A percentile compares a stretch with the other conserved stretches of the same genome.
Conservation (phyloP, 2,888 invertebrate species). For the Meliscaeva auricollis region DNA sequence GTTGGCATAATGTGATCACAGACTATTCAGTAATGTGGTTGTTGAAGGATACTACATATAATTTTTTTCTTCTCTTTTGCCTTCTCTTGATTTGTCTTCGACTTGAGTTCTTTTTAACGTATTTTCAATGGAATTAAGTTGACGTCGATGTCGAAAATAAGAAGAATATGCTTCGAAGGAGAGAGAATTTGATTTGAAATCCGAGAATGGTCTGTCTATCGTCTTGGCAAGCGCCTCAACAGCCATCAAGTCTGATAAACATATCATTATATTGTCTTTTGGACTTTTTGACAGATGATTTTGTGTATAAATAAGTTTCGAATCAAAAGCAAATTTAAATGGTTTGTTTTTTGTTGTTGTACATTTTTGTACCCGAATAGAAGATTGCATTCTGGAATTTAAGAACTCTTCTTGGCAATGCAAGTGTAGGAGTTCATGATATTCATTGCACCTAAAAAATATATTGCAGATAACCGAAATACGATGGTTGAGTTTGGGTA, state of each 20-base stretch:
- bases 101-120: conserved; percentile 36
- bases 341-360: too few species aligned
- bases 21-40: conserved; percentile 66
- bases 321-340: not conserved
- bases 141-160: not conserved
- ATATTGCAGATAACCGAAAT: too few species aligned
- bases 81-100: not conserved
- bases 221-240: not conserved
- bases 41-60: conserved; percentile 45
- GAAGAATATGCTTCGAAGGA: conserved; percentile 13
- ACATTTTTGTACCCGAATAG: too few species aligned
- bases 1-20: conserved; percentile 65
- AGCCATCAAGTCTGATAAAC: conserved; percentile 20
- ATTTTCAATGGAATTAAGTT: conserved; percentile 43
- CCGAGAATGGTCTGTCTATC: conserved; percentile 38
- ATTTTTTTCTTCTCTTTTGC: not conserved
- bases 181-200: conserved; percentile 45
- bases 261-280: conserved; percentile 2
- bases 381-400: too few species aligned
- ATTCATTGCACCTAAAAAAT: too few species aligned
- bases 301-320: conserved; percentile 4
- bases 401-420: too few species aligned
- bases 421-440: too few species aligned
- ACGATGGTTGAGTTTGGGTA: too few species aligned
- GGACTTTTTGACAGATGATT: conserved; percentile 28